Conservation (phyloP, 2,113 vertebrate species). For the Riparia riparia region DNA sequence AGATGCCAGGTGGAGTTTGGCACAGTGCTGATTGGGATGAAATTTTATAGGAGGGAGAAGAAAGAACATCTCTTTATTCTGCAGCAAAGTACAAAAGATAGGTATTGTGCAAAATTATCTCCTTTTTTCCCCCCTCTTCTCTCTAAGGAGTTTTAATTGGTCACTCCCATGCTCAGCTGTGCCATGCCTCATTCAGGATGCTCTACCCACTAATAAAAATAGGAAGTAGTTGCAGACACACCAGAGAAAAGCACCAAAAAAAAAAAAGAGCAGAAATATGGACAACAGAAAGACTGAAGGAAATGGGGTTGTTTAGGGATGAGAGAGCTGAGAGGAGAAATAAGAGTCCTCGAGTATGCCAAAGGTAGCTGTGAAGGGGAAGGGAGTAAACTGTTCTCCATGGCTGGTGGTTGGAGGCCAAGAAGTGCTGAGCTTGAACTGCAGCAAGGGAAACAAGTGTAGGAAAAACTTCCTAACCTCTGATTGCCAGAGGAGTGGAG, state of each 20-base stretch:
- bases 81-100: neutral
- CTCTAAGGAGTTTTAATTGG: neutral
- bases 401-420: neutral
- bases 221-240: neutral
- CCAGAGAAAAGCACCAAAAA: neutral
- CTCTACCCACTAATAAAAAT: neutral
- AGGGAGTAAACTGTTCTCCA: neutral
- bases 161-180: neutral
- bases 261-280: neutral
- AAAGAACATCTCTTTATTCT: neutral
- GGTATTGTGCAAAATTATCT: neutral
- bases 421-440: neutral
- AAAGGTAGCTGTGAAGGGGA: neutral
- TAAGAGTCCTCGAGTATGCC: neutral
- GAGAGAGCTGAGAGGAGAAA: neutral
- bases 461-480: conserved; percentile 20
- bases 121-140: neutral
- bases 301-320: neutral
- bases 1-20: neutral
- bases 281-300: neutral
- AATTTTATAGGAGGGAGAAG: neutral
- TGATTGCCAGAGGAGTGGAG: neutral
- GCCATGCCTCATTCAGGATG: neutral
- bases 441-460: neutral
- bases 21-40: neutral